These are phyloP conservation scores for Carcina quercana DNA, from an alignment of 2,888 invertebrate species.

Conservation along the genomic window DNA sequence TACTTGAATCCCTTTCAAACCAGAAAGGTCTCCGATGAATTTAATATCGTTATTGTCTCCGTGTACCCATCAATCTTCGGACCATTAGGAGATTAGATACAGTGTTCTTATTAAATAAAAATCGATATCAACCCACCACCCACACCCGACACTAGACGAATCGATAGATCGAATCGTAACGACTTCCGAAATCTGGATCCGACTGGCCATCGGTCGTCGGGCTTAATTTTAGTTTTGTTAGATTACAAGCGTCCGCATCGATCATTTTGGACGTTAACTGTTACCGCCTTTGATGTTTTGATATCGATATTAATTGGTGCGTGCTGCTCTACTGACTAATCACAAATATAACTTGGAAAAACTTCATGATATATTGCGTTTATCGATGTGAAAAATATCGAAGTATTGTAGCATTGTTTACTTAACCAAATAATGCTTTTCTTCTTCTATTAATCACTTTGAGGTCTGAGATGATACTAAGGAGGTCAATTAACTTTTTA, in stretches of 20 bases:
- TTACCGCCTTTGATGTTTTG: slow-evolving; percentile 42
- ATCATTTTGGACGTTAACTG: slow-evolving; percentile 41
- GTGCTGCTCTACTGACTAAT: slow-evolving; percentile 32
- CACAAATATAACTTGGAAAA: slow-evolving; percentile 30
- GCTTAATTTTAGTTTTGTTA: slow-evolving; percentile 25
- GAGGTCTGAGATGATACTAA: too few relatives aligned
- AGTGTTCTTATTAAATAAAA: slow-evolving; percentile 38
- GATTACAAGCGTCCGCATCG: slow-evolving; percentile 38
- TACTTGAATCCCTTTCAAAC: slow-evolving; percentile 8
- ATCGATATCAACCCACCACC: slow-evolving; percentile 35
- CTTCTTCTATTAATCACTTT: too few relatives aligned
- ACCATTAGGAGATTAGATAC: slow-evolving; percentile 64
- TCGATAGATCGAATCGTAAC: slow-evolving; percentile 28
- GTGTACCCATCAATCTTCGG: slow-evolving; percentile 50
- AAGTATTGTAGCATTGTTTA: too few relatives aligned
- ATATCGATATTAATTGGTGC: slow-evolving; percentile 47
- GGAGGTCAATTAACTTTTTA: too few relatives aligned
- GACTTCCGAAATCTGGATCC: slow-evolving; percentile 27
- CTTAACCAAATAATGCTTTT: too few relatives aligned
- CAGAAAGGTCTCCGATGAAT: slow-evolving; percentile 15
- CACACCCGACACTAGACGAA: slow-evolving; percentile 39
- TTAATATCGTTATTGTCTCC: slow-evolving; percentile 41
- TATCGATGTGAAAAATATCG: too few relatives aligned
- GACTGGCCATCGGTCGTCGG: slow-evolving; percentile 11
- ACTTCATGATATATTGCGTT: too few relatives aligned